These are phyloP conservation scores for Ophion obscuratus DNA, from an alignment of 2,888 invertebrate species.

Conservation along the genomic window DNA sequence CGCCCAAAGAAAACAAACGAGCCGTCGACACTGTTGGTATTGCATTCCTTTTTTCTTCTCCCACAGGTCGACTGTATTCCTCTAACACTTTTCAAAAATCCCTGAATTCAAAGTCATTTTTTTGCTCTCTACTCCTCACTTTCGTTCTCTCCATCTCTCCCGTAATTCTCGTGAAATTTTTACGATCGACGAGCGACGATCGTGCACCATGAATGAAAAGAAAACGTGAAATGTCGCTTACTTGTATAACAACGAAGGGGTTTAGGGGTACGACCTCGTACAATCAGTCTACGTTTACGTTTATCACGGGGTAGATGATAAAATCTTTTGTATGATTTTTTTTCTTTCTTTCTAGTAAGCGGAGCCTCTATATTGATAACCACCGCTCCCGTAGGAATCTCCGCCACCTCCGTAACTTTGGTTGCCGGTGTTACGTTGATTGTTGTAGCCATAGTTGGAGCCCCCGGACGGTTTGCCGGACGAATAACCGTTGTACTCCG, in stretches of 20 bases:
- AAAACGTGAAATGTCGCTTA: conserved; percentile 27
- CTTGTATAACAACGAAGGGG: conserved; percentile 39
- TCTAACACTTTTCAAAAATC: conserved; percentile 47
- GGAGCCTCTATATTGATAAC: conserved; percentile 76
- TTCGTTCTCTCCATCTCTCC: background rate
- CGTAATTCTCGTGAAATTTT: conserved; percentile 32
- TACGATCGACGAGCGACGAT: conserved; percentile 48
- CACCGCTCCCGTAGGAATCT: conserved; percentile 73
- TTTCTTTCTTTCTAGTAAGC: conserved; percentile 71
- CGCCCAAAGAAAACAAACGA: background rate
- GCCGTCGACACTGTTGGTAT: background rate
- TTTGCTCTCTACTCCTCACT: conserved; percentile 12
- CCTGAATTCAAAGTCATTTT: conserved; percentile 40
- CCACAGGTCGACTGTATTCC: background rate
- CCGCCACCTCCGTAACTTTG: conserved; percentile 74
- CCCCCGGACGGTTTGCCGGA: conserved; percentile 72
- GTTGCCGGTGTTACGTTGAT: conserved; percentile 73
- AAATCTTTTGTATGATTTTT: conserved; percentile 37
- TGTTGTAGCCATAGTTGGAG: conserved; percentile 74
- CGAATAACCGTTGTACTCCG: conserved; percentile 74
- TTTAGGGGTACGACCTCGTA: conserved; percentile 56
- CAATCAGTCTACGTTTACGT: conserved; percentile 62
- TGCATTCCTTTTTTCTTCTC: background rate
- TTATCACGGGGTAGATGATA: conserved; percentile 56
- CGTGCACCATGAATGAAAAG: conserved; percentile 48